phyloP scores from a whole-genome alignment of 2,888 invertebrate genomes.

The Nymphalis urticae region DNA sequence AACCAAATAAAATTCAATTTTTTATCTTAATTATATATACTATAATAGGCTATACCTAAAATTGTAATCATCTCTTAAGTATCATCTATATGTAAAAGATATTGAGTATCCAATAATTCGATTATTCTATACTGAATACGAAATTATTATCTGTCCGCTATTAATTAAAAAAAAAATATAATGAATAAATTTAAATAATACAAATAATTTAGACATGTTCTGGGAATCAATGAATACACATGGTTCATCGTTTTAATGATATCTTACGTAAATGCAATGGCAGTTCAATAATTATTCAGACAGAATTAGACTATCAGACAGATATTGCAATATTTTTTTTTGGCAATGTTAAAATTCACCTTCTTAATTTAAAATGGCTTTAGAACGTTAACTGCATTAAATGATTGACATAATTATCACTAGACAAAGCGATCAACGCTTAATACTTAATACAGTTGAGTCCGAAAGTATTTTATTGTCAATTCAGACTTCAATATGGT shows the following conservation, averaged over 20 bases:
- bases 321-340: neutral
- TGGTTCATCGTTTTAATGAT: too few species aligned
- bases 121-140: neutral
- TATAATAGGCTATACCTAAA: neutral
- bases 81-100: neutral
- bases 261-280: neutral
- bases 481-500: constrained; percentile 70
- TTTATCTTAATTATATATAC: neutral
- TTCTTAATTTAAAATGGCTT: neutral
- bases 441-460: constrained; percentile 8
- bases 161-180: too few species aligned
- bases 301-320: neutral
- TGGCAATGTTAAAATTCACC: neutral
- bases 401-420: neutral
- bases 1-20: neutral
- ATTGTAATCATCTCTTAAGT: constrained; percentile 1
- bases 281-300: neutral
- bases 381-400: neutral
- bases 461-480: constrained; percentile 11
- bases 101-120: constrained; percentile 9
- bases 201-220: too few species aligned
- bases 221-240: too few species aligned
- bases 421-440: constrained; percentile 21
- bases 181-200: too few species aligned
- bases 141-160: neutral